Conservation (phyloP, 2,888 invertebrate species). For the Drosophila ustulata region DNA sequence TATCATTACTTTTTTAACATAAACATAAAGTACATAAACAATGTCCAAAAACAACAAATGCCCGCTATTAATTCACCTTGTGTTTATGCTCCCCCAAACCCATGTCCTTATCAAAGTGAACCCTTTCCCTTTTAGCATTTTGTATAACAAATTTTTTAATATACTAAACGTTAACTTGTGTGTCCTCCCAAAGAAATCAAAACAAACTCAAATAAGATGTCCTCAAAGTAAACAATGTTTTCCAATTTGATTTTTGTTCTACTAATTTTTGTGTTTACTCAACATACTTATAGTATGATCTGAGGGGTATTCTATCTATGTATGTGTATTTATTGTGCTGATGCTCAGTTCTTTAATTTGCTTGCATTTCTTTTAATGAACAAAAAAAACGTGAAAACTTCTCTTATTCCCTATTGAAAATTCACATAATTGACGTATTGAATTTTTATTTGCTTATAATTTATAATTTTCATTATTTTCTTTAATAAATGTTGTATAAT, state of each 20-base stretch:
- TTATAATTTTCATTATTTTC: constrained; percentile 10
- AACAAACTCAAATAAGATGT: constrained; percentile 13
- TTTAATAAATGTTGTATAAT: constrained; percentile 37
- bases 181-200: constrained; percentile 34
- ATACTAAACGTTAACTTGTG: constrained; percentile 48
- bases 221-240: constrained; percentile 18
- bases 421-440: constrained; percentile 19
- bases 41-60: constrained; percentile 38
- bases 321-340: constrained; percentile 58
- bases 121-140: constrained; percentile 63
- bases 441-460: constrained; percentile 7
- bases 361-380: constrained; percentile 42
- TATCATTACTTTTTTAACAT: constrained; percentile 18
- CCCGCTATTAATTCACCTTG: constrained; percentile 54
- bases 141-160: constrained; percentile 48
- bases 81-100: constrained; percentile 35
- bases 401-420: not conserved
- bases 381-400: not conserved
- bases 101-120: constrained; percentile 6
- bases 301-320: constrained; percentile 37
- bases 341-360: constrained; percentile 55
- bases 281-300: constrained; percentile 15
- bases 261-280: constrained; percentile 26
- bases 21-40: constrained; percentile 28
- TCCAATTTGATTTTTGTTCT: constrained; percentile 39